Conservation (phyloP, 2,113 vertebrate genomes). For the Beaufortia kweichowensis region DNA sequence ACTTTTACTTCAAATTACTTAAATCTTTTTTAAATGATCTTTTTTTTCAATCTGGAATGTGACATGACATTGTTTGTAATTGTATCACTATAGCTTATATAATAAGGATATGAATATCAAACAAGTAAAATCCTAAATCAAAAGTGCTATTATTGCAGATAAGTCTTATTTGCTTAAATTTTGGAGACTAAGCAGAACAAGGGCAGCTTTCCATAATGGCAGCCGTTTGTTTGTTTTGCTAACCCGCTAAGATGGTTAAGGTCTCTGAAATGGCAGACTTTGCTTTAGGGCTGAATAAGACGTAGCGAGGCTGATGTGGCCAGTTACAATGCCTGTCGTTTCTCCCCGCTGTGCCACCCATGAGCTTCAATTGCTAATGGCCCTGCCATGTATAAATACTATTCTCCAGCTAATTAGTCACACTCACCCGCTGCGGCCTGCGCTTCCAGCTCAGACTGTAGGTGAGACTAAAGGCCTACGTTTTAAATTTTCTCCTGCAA, state of each 20-base stretch:
- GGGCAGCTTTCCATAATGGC: slow-evolving; percentile 26
- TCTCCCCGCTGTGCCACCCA: slow-evolving; percentile 71
- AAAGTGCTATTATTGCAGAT: too few relatives aligned
- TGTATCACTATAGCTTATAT: too few relatives aligned
- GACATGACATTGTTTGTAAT: too few relatives aligned
- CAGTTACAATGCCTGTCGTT: slow-evolving; percentile 71
- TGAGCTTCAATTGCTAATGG: slow-evolving; percentile 66
- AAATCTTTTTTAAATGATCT: too few relatives aligned
- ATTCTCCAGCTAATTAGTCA: slow-evolving; percentile 57
- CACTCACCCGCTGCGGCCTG: slow-evolving; percentile 45
- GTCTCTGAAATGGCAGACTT: slow-evolving; percentile 53
- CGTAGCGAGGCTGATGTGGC: slow-evolving; percentile 53
- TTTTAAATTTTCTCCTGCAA: slow-evolving; percentile 32
- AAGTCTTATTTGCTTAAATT: not conserved
- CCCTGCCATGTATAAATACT: slow-evolving; percentile 41
- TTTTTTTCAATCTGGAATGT: too few relatives aligned
- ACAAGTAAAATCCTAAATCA: too few relatives aligned
- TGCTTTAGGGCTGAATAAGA: slow-evolving; percentile 50
- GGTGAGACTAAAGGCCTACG: slow-evolving; percentile 36
- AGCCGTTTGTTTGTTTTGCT: slow-evolving; percentile 63
- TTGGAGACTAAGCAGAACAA: slow-evolving; percentile 24
- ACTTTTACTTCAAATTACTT: too few relatives aligned
- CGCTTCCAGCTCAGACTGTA: slow-evolving; percentile 36
- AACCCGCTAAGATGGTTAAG: slow-evolving; percentile 49
- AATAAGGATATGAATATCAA: too few relatives aligned